Base-by-base conservation (phyloP, 2,797 vertebrate genomes). In the Hippopotamyrus pictus region DNA sequence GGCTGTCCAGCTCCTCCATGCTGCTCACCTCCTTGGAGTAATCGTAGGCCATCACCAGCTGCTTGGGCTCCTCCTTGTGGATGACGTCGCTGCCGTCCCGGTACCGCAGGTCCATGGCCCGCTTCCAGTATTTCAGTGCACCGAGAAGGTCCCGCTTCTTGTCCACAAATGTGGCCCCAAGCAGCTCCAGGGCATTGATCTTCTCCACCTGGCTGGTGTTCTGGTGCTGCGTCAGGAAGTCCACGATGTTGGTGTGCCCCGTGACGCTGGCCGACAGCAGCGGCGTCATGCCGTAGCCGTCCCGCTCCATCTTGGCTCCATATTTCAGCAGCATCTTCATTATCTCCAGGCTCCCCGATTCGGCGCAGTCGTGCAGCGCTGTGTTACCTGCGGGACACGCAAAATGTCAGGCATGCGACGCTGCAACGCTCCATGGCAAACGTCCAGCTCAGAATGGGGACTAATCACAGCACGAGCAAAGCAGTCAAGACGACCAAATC, bases 101-200 rank as follows among this genome's bases (percentile, higher is more conserved):
- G 94, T 98, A 97, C 90, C 99, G 96, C 94, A 99, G 96, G 91
- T 99, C 98, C 98, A 99, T 99, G 91, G 98, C 98, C 95, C 96
- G 95, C 93, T 99, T 99, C 99, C 99, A 99, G 92, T 99, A 99
- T 92, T 99, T 99, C 92, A 99, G 95, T 89, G 99, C 99, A 85
- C 98, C 98, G 17, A 99, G 96, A 7, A 99, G 95, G 94, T 99
- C 99, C 92, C 99, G 95, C 92, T 99, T 99, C 93, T 99, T 99
- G 93, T 99, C 99, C 86, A 99, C 98, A 90, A 99, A 99, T 0
- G 99, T 99, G 90, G 99, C 98, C 92, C 99, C 99, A 82, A 99
- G 93, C 54, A 99, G 97, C 94, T 99, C 99, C 90, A 99, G 93
- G 14, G 98, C 98, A 89, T 98, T 98, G 51, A 99, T 97, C 2